Conservation (phyloP, 2,888 invertebrate species). For the Mythimna vitellina region DNA sequence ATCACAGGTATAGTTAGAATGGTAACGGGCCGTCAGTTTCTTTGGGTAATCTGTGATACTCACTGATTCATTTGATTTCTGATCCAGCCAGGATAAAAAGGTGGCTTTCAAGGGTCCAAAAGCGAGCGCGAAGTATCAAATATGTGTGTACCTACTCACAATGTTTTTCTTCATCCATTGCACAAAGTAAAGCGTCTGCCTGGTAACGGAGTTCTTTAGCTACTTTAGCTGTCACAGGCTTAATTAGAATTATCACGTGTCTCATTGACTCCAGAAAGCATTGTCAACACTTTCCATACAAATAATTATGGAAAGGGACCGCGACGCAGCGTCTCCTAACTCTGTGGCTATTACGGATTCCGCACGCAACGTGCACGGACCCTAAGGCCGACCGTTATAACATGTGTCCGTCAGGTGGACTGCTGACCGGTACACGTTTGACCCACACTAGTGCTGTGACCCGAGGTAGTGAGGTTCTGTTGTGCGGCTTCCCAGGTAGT, state of each 20-base stretch:
- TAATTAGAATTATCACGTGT: neutral
- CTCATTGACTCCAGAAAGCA: neutral
- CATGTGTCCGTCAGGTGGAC: constrained; percentile 68
- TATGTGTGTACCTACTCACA: too few relatives aligned
- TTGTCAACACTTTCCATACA: too few relatives aligned
- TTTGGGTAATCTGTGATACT: too few relatives aligned
- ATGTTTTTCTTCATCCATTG: too few relatives aligned
- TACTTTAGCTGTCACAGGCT: neutral
- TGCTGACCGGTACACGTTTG: constrained; percentile 54
- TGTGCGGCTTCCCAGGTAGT: constrained; percentile 18
- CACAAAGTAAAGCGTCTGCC: too few relatives aligned
- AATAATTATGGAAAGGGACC: neutral
- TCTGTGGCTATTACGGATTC: constrained; percentile 47
- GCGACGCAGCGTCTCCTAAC: neutral
- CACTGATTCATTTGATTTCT: too few relatives aligned
- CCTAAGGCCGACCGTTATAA: constrained; percentile 67
- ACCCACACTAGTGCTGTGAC: constrained; percentile 51
- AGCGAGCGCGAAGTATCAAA: too few relatives aligned
- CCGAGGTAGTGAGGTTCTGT: constrained; percentile 23
- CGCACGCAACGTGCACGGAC: constrained; percentile 58
- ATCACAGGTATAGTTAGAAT: too few relatives aligned
- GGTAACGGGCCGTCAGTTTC: too few relatives aligned
- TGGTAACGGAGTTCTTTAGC: too few relatives aligned
- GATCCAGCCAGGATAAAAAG: too few relatives aligned
- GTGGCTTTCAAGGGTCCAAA: too few relatives aligned